Conservation (phyloP, 2,797 vertebrate species). For the Acestrorhynchus altus region DNA sequence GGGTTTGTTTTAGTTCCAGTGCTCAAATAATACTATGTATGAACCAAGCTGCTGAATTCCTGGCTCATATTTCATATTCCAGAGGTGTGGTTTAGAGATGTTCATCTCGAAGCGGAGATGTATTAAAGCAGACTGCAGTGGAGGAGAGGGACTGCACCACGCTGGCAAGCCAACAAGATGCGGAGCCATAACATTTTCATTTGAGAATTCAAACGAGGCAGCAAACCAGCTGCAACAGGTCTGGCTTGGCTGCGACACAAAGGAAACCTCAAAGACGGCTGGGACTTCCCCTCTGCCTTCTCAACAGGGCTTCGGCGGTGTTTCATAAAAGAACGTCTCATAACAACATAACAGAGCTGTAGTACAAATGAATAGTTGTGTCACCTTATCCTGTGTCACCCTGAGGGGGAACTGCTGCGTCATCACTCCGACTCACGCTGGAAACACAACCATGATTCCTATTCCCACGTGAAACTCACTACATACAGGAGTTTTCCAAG, state of each 20-base stretch:
- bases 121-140: background rate
- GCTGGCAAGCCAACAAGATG: background rate
- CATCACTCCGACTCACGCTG: background rate
- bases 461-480: background rate
- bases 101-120: background rate
- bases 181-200: conserved; percentile 38
- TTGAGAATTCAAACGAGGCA: conserved; percentile 40
- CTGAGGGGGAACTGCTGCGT: background rate
- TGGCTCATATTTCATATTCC: background rate
- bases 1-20: background rate
- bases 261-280: conserved; percentile 30
- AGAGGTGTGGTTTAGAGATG: background rate
- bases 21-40: background rate
- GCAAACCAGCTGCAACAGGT: conserved; percentile 58
- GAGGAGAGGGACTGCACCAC: too few species aligned
- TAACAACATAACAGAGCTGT: conserved; percentile 11
- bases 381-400: background rate
- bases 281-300: conserved; percentile 37
- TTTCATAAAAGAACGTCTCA: conserved; percentile 33
- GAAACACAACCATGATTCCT: background rate
- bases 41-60: background rate
- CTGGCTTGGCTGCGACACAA: conserved; percentile 45
- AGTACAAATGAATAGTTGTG: conserved; percentile 23
- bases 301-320: conserved; percentile 32
- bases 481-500: background rate